Evolutionary conservation across 2,113 vertebrate genomes (phyloP), one percentile per base, ranked within the genome.

Genomic region (Puffinus mauretanicus): DNA sequence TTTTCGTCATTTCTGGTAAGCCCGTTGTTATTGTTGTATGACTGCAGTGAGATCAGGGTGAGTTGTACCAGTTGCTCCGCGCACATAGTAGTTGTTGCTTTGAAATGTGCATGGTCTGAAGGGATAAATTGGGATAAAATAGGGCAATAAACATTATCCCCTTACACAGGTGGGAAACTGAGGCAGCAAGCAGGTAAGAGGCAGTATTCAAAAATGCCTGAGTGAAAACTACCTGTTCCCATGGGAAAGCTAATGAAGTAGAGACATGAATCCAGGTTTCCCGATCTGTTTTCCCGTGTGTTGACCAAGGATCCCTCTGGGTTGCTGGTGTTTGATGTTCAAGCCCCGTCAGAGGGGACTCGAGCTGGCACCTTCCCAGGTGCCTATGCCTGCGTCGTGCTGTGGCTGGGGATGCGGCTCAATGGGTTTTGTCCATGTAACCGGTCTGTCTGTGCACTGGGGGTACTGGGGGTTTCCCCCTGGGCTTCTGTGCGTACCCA

Each of bases 371-470:
- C 16, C 12, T 58, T 52, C 54, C 36, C 44, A 57, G 40, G 8
- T 57, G 29, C 18, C 27, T 52, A 9, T 10, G 21, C 13, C 26
- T 20, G 16, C 16, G 34, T 36, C 8, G 2, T 26, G 26, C 52
- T 82, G 29, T 3, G 21, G 8, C 6, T 38, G 42, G 29, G 32
- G 36, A 14, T 4, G 22, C 11, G 20, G 24, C 16, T 49, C 2
- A 0, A 0, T 7, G 64, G 11, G 29, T 36, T 78, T 30, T 69
- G 25, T 5, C 30, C 3, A 0, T 3, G 16, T 18, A 34, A 11
- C 29, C 1, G 1, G 24, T 60, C 15, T 18, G 19, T 15, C 30
- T 49, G 32, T 24, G 32, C 9, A 4, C 42, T 75, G 7, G 10
- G 66, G 38, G 24, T 66, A 11, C 61, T 27, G 61, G 16, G 22